Percentiles rank a stretch among this genome's conserved stretches.
Conservation (phyloP, 2,797 vertebrate genomes). For the Hirundo rustica region DNA sequence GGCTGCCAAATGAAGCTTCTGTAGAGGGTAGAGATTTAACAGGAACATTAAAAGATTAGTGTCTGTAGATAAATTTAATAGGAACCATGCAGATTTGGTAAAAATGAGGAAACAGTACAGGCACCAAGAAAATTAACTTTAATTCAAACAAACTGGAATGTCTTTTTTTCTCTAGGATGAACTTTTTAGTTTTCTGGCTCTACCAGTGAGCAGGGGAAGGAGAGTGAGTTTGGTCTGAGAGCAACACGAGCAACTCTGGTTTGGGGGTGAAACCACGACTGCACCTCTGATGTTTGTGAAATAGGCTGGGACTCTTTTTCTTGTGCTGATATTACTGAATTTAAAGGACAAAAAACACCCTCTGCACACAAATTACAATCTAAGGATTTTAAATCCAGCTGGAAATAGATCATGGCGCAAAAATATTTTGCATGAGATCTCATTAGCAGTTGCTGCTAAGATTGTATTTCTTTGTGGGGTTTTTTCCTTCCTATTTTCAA, state of each 20-base stretch:
- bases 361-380: neutral
- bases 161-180: slow-evolving; percentile 30
- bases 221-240: neutral
- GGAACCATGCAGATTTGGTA: neutral
- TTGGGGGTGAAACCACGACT: neutral
- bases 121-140: neutral
- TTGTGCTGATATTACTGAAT: neutral
- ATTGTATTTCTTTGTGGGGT: neutral
- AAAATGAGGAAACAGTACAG: neutral
- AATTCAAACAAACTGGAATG: slow-evolving; percentile 6
- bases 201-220: neutral
- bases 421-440: slow-evolving; percentile 43
- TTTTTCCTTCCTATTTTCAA: slow-evolving; percentile 31
- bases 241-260: neutral
- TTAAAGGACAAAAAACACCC: neutral
- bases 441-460: slow-evolving; percentile 53
- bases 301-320: neutral
- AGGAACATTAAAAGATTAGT: neutral
- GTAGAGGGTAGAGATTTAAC: neutral
- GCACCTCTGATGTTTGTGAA: neutral
- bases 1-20: neutral
- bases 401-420: neutral
- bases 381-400: slow-evolving; percentile 14
- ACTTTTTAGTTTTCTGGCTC: neutral
- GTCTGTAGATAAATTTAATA: neutral